Evolutionary conservation across 2,797 vertebrate genomes (phyloP).

Genomic region (Morelia viridis): DNA sequence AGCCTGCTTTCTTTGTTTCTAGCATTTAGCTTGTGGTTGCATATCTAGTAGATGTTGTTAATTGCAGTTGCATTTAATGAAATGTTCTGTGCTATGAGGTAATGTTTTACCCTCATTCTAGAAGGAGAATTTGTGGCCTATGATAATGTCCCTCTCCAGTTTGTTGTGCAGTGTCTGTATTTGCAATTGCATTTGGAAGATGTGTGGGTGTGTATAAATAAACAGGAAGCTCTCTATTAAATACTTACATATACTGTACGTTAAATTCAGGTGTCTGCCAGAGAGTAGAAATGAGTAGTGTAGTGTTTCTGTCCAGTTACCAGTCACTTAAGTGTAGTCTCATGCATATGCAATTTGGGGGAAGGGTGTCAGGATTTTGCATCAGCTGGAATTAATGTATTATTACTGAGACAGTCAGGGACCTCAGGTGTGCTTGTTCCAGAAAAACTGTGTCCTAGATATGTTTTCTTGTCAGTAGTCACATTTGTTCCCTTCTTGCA

Average conservation of each 20-base stretch:
- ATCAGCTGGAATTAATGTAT: not conserved
- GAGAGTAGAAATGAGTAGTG: not conserved
- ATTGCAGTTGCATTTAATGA: not conserved
- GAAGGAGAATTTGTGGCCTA: not conserved
- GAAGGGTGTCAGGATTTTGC: not conserved
- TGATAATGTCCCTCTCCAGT: not conserved
- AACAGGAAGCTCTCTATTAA: not conserved
- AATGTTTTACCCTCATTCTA: not conserved
- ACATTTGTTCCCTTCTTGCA: not conserved
- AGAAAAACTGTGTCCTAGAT: not conserved
- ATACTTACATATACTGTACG: too few relatives aligned
- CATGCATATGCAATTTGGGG: not conserved
- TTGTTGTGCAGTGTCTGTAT: constrained; percentile 5
- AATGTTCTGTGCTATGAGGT: not conserved
- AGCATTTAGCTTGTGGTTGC: constrained; percentile 12
- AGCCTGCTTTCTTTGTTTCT: not conserved
- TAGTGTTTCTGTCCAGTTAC: not conserved
- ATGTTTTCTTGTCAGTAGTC: fast-evolving
- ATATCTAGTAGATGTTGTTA: constrained; percentile 2
- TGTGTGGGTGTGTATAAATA: not conserved
- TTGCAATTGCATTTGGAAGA: not conserved
- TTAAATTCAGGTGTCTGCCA: not conserved
- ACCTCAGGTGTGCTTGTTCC: fast-evolving
- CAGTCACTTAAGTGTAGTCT: not conserved
- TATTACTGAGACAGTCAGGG: fast-evolving